Evolutionary conservation across 2,113 vertebrate genomes (phyloP).

Genomic region (Rhabdomys dilectus): DNA sequence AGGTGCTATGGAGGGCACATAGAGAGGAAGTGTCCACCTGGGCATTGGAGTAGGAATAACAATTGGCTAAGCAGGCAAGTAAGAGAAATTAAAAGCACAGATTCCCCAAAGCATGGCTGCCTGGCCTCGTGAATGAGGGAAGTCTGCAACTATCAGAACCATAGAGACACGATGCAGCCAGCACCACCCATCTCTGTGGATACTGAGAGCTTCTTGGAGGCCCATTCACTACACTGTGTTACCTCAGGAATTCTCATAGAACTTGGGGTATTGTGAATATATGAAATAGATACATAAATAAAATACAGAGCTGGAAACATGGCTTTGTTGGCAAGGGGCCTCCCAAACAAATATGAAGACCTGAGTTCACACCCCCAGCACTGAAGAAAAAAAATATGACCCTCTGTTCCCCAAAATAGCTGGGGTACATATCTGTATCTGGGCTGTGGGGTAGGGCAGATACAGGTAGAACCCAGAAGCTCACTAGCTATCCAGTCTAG

Average conservation of each 20-base stretch:
- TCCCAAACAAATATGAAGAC: neutral
- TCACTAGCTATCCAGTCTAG: neutral
- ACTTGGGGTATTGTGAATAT: neutral
- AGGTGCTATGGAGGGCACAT: neutral
- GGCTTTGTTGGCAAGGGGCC: neutral
- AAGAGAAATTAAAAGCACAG: neutral
- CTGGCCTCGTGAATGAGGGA: neutral
- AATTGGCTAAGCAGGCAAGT: neutral
- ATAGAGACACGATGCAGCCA: neutral
- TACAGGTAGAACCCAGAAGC: neutral
- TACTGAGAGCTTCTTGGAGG: neutral
- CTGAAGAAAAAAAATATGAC: too few relatives aligned
- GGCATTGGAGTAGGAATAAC: neutral
- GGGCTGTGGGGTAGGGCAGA: neutral
- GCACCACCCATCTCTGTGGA: rapidly evolving
- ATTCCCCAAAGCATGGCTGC: neutral
- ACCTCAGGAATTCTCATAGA: too few relatives aligned
- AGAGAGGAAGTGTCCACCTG: neutral
- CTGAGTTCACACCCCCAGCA: neutral
- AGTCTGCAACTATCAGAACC: neutral
- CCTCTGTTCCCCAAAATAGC: too few relatives aligned
- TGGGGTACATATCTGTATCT: neutral
- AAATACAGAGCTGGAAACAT: neutral
- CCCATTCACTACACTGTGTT: too few relatives aligned
- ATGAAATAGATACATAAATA: neutral